phyloP scores from a whole-genome alignment of 2,797 vertebrate species.

The Lithobates sylvaticus region DNA sequence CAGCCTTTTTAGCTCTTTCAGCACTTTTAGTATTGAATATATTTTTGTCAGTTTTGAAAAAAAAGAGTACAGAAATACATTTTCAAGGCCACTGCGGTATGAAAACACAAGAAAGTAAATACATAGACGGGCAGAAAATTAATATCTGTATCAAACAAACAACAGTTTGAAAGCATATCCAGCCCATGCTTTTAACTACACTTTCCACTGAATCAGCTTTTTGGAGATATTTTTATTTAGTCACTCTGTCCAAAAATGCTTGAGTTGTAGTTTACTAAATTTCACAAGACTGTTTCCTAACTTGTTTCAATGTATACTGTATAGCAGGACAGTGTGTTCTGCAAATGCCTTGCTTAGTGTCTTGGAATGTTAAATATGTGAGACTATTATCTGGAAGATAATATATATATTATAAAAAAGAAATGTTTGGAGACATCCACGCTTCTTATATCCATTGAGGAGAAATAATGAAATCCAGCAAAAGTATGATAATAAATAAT shows the following conservation, averaged over 20 bases:
- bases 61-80: too few relatives aligned
- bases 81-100: too few relatives aligned
- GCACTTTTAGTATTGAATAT: too few relatives aligned
- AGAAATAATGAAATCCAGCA: conserved; percentile 16
- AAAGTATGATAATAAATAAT: neutral
- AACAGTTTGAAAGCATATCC: too few relatives aligned
- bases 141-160: too few relatives aligned
- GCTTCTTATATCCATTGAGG: conserved; percentile 5
- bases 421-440: neutral
- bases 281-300: conserved; percentile 38
- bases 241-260: conserved; percentile 1
- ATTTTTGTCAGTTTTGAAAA: too few relatives aligned
- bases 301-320: conserved; percentile 6
- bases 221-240: neutral
- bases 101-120: too few relatives aligned
- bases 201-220: neutral
- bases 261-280: neutral
- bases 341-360: neutral
- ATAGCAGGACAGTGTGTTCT: conserved; percentile 28
- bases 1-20: too few relatives aligned
- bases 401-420: neutral
- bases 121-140: too few relatives aligned
- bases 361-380: conserved; percentile 36
- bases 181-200: neutral
- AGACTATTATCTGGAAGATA: neutral